phyloP scores from a whole-genome alignment of 2,888 invertebrate species.

The Corythucha ciliata region DNA sequence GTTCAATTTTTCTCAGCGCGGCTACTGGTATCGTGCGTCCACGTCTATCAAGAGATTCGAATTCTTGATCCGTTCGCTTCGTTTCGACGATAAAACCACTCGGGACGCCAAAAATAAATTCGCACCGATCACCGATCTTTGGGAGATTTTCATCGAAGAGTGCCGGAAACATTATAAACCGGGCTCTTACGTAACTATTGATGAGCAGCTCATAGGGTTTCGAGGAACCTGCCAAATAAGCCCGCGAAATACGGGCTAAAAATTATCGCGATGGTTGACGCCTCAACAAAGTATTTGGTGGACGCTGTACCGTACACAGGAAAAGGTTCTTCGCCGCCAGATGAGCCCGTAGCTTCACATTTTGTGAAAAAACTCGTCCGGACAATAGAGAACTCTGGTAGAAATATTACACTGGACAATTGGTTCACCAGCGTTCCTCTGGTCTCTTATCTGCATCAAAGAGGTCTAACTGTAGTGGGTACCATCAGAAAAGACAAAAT shows the following conservation, averaged over 20 bases:
- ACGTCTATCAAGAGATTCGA: slow-evolving; percentile 7
- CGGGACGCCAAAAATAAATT: background rate
- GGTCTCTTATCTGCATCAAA: slow-evolving; percentile 27
- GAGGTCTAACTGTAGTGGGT: slow-evolving; percentile 25
- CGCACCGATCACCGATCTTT: slow-evolving; percentile 27
- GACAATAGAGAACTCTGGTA: slow-evolving; percentile 18
- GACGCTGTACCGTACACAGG: slow-evolving; percentile 1
- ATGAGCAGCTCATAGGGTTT: slow-evolving; percentile 35
- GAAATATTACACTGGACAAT: slow-evolving; percentile 27
- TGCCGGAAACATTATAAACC: slow-evolving; percentile 32
- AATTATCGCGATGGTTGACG: slow-evolving; percentile 3
- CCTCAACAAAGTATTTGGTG: background rate
- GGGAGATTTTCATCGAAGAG: slow-evolving; percentile 32
- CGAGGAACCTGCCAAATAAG: slow-evolving; percentile 34
- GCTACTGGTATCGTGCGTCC: background rate
- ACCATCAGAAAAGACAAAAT: slow-evolving; percentile 34
- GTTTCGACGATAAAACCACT: slow-evolving; percentile 13
- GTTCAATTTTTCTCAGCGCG: background rate
- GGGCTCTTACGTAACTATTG: slow-evolving; percentile 32
- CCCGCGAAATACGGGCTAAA: slow-evolving; percentile 35
- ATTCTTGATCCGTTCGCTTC: background rate
- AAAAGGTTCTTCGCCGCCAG: slow-evolving; percentile 1
- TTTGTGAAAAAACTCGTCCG: slow-evolving; percentile 18
- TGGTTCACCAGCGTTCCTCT: slow-evolving; percentile 31
- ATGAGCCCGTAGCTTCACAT: slow-evolving; percentile 11